Evolutionary conservation across 2,113 vertebrate genomes (phyloP).

Genomic region (Morone chrysops): DNA sequence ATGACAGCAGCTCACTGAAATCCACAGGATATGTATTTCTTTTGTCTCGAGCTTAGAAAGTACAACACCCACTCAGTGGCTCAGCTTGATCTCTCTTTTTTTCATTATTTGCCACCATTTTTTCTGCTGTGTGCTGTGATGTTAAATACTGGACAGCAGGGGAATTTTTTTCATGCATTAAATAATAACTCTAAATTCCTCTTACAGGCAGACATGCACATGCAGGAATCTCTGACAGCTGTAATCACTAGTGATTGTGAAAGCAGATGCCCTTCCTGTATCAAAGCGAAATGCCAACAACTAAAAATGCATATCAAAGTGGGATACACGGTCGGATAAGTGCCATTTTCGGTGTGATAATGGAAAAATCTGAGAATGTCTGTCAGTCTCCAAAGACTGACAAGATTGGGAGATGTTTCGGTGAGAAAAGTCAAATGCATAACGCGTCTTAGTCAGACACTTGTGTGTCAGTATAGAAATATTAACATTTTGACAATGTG

Average conservation of each 20-base stretch:
- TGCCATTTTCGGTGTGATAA: neutral
- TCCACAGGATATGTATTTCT: constrained; percentile 58
- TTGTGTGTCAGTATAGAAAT: too few species aligned
- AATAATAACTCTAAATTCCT: constrained; percentile 35
- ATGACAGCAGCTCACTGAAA: constrained; percentile 72
- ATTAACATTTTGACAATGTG: too few species aligned
- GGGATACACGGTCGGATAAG: neutral
- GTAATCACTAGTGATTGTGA: neutral
- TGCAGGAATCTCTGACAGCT: neutral
- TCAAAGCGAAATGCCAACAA: constrained; percentile 6
- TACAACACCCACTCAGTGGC: constrained; percentile 57
- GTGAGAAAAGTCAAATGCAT: neutral
- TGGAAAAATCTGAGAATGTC: neutral
- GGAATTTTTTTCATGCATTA: constrained; percentile 22
- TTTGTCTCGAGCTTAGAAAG: constrained; percentile 66
- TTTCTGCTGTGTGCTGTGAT: constrained; percentile 20
- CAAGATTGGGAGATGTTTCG: neutral
- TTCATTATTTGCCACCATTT: constrained; percentile 19
- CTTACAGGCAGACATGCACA: neutral
- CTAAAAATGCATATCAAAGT: neutral
- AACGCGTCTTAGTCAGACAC: too few species aligned
- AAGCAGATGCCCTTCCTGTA: neutral
- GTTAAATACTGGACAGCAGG: constrained; percentile 48
- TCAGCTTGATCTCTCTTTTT: constrained; percentile 43
- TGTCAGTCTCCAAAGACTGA: neutral